Evolutionary conservation across 2,113 vertebrate species (phyloP).

Genomic region (Arvicanthis niloticus): DNA sequence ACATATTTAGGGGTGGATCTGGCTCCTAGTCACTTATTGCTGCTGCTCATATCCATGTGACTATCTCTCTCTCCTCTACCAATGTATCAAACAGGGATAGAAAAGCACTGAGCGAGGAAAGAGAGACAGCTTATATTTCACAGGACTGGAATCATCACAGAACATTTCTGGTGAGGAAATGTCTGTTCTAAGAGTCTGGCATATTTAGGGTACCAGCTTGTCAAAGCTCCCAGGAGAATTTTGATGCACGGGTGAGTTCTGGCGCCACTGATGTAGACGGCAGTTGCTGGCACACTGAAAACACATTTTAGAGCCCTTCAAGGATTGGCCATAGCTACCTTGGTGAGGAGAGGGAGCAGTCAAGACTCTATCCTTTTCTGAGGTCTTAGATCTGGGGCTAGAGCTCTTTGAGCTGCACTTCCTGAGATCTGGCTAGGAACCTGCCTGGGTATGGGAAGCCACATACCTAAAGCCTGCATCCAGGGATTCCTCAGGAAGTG

Average conservation of each 20-base stretch:
- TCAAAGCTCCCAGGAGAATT: not conserved
- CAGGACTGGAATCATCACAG: not conserved
- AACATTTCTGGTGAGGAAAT: not conserved
- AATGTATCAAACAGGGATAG: not conserved
- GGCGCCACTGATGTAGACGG: not conserved
- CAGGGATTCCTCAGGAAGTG: constrained; percentile 72
- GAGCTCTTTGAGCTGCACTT: constrained; percentile 28
- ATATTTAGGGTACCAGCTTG: not conserved
- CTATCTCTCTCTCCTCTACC: not conserved
- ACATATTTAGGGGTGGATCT: not conserved
- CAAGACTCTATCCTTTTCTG: not conserved
- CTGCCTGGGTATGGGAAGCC: not conserved
- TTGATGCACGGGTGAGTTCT: not conserved
- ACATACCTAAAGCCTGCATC: constrained; percentile 59
- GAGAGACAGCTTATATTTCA: not conserved
- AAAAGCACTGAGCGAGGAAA: not conserved
- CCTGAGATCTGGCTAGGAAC: constrained; percentile 60
- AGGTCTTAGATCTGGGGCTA: not conserved
- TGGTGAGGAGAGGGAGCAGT: constrained; percentile 15
- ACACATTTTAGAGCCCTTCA: not conserved
- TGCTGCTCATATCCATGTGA: not conserved
- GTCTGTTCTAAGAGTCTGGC: not conserved
- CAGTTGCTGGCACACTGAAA: not conserved
- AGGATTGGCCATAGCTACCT: not conserved
- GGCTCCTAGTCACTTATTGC: not conserved